Evolutionary conservation across 35 echinoderm and acorn worm species (phyloP).

Genomic region (Hemicentrotus pulcherrimus): DNA sequence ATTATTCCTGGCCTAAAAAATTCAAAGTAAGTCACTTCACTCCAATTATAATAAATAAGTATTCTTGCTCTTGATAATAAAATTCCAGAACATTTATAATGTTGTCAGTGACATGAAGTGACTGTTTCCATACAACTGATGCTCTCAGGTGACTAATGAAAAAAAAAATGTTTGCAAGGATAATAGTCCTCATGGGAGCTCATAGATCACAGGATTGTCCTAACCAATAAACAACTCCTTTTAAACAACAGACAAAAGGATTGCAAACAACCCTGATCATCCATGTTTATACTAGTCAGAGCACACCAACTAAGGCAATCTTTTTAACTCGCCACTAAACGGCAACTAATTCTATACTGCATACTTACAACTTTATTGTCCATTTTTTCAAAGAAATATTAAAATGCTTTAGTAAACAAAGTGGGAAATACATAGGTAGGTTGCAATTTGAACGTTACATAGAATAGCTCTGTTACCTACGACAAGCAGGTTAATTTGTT

Average conservation of each 20-base stretch:
- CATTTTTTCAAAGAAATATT: too few species aligned
- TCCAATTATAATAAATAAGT: not conserved
- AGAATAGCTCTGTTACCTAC: too few species aligned
- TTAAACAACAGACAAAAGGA: not conserved
- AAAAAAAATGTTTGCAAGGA: not conserved
- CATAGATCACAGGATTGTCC: not conserved
- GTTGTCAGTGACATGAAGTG: not conserved
- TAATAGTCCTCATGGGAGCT: not conserved
- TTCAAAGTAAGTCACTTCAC: not conserved
- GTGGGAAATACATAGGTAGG: too few species aligned
- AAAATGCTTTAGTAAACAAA: too few species aligned
- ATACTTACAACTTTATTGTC: too few species aligned
- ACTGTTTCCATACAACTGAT: not conserved
- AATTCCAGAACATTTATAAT: not conserved
- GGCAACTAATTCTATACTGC: too few species aligned
- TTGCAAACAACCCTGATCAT: too few species aligned
- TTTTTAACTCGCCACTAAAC: too few species aligned
- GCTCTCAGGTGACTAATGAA: not conserved
- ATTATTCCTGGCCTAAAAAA: not conserved
- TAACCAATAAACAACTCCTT: not conserved
- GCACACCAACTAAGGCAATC: too few species aligned
- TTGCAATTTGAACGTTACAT: too few species aligned
- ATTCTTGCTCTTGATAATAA: not conserved
- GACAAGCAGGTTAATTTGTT: too few species aligned
- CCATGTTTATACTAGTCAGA: too few species aligned